Conservation (phyloP, 1,140 invertebrate genomes). For the Manduca sexta region DNA sequence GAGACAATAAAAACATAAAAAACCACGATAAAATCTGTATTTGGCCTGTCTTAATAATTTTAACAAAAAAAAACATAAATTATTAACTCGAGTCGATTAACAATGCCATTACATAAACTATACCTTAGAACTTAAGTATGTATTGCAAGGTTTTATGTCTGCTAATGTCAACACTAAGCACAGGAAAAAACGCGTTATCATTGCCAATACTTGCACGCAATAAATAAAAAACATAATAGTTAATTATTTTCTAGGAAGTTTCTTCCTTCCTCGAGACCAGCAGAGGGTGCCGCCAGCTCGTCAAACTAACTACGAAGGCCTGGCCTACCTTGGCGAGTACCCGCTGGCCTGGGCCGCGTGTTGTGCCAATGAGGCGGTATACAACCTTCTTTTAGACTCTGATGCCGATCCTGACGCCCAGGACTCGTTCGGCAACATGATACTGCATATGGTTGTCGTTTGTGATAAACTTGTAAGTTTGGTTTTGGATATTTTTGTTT, state of each 20-base stretch:
- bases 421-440: slow-evolving; percentile 96
- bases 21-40: too few species aligned
- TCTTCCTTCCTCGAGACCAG: slow-evolving; percentile 94
- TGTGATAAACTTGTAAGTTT: slow-evolving; percentile 91
- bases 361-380: slow-evolving; percentile 97
- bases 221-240: background rate
- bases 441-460: slow-evolving; percentile 98
- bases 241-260: slow-evolving; percentile 77
- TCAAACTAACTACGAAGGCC: slow-evolving; percentile 94
- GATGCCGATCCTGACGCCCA: slow-evolving; percentile 94
- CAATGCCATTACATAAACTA: too few species aligned
- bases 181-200: too few species aligned
- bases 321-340: slow-evolving; percentile 96
- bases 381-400: slow-evolving; percentile 93
- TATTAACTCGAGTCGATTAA: too few species aligned
- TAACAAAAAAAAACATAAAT: too few species aligned
- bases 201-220: background rate
- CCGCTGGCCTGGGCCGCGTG: slow-evolving; percentile 97
- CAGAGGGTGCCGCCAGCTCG: slow-evolving; percentile 82
- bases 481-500: too few species aligned
- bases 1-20: too few species aligned
- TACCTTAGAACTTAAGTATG: too few species aligned
- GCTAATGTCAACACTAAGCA: too few species aligned
- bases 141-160: too few species aligned
- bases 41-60: too few species aligned